Percentiles rank a stretch among this genome's conserved stretches.
Evolutionary conservation across 2,797 vertebrate genomes (phyloP).

Genomic region (Podarcis siculus): DNA sequence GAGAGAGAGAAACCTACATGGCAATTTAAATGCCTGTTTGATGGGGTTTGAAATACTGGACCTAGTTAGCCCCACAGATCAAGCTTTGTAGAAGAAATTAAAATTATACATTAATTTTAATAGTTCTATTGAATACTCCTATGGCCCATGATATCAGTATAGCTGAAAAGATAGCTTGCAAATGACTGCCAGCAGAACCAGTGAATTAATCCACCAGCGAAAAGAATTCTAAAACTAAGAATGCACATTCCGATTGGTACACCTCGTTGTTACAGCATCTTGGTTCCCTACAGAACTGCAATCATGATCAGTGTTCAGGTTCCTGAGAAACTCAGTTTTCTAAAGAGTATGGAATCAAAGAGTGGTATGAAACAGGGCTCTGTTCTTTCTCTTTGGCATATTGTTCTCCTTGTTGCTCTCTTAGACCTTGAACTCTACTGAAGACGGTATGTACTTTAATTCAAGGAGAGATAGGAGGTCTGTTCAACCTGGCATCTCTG

Average conservation of each 20-base stretch:
- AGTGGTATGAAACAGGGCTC: no score
- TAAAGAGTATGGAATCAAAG: not conserved
- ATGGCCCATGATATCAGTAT: slow-evolving; percentile 35
- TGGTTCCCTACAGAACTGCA: not conserved
- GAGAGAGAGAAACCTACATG: slow-evolving; percentile 45
- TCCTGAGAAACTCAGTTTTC: not conserved
- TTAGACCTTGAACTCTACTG: no score
- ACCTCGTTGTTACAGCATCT: not conserved
- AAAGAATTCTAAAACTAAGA: slow-evolving; percentile 11
- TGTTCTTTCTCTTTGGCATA: no score
- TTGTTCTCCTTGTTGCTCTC: no score
- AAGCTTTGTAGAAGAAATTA: slow-evolving; percentile 55
- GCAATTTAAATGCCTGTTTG: slow-evolving; percentile 66
- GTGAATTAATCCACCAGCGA: not conserved
- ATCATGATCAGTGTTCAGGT: not conserved
- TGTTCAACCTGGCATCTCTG: no score
- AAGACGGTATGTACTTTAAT: no score
- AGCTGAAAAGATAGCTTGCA: slow-evolving; percentile 25
- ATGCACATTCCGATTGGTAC: not conserved
- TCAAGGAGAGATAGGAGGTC: no score
- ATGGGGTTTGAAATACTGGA: slow-evolving; percentile 59
- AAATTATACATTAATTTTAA: slow-evolving; percentile 44
- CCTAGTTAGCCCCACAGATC: slow-evolving; percentile 59
- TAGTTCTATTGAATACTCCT: slow-evolving; percentile 43
- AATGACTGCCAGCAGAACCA: not conserved